Conservation (phyloP, 2,888 invertebrate species). For the Julus scandinavius region DNA sequence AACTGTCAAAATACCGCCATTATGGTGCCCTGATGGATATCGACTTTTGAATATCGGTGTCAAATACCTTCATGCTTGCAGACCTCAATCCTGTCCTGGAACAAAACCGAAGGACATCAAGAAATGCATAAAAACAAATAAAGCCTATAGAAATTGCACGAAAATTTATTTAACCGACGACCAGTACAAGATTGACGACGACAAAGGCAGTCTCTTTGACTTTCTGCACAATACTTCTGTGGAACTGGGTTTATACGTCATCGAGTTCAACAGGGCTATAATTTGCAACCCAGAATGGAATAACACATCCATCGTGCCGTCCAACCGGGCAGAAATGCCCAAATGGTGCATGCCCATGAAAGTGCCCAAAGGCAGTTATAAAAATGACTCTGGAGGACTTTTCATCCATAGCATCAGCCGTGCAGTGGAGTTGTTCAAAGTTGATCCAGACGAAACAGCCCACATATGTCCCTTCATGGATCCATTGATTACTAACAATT, state of each 20-base stretch:
- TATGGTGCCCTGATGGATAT: not conserved
- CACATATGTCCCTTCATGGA: not conserved
- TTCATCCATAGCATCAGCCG: not conserved
- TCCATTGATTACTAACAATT: no score
- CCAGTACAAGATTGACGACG: not conserved
- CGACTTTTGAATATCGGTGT: not conserved
- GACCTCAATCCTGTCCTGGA: not conserved
- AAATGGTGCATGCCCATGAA: slow-evolving; percentile 1
- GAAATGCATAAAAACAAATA: not conserved
- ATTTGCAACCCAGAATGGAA: not conserved
- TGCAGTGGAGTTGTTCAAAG: not conserved
- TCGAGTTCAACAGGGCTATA: not conserved
- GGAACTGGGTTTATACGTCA: not conserved
- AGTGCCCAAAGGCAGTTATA: not conserved
- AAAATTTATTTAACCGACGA: not conserved
- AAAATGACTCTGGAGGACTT: not conserved
- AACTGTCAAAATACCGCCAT: not conserved
- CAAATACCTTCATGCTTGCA: not conserved
- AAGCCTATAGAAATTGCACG: not conserved
- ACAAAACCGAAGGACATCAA: not conserved
- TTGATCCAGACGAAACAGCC: not conserved
- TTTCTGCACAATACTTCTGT: not conserved
- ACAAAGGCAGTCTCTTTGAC: not conserved
- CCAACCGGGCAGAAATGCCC: not conserved
- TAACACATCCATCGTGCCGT: no score